These are phyloP conservation scores for Drosophila persimilis DNA, from an alignment of 1,140 invertebrate species.

Conservation along the genomic window DNA sequence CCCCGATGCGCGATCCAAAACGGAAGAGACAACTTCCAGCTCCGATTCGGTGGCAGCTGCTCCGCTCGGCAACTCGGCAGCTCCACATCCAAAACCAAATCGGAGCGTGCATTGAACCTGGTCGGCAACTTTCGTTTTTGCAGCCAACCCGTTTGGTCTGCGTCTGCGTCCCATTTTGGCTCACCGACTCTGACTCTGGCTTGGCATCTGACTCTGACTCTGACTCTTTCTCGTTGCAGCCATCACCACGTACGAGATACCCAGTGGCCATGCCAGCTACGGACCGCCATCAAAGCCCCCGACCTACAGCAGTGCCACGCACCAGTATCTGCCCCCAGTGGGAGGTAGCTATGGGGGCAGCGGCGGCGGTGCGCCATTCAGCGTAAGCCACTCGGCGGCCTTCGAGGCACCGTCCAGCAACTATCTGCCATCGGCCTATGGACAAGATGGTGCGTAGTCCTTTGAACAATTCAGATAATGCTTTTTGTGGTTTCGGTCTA, in stretches of 20 bases:
- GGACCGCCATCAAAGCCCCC: constrained; percentile 81
- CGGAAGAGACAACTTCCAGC: constrained; percentile 64
- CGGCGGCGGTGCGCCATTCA: constrained; percentile 70
- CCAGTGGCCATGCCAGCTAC: constrained; percentile 72
- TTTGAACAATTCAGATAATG: not conserved
- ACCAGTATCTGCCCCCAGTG: constrained; percentile 74
- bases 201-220: constrained; percentile 8
- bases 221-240: constrained; percentile 56
- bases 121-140: constrained; percentile 72
- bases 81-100: constrained; percentile 29
- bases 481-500: not conserved
- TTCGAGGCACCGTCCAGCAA: constrained; percentile 78
- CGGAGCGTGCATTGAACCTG: constrained; percentile 61
- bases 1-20: constrained; percentile 26
- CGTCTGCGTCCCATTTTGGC: constrained; percentile 53
- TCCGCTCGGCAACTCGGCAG: too few relatives aligned
- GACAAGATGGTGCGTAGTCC: constrained; percentile 79
- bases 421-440: constrained; percentile 77
- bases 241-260: constrained; percentile 81
- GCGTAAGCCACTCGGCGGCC: constrained; percentile 69
- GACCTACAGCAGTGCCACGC: constrained; percentile 75
- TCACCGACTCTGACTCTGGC: constrained; percentile 13
- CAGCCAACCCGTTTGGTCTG: constrained; percentile 55
- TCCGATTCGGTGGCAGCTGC: constrained; percentile 5
- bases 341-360: constrained; percentile 59